phyloP scores from a whole-genome alignment of 2,888 invertebrate genomes.

The Cyclophora punctaria region DNA sequence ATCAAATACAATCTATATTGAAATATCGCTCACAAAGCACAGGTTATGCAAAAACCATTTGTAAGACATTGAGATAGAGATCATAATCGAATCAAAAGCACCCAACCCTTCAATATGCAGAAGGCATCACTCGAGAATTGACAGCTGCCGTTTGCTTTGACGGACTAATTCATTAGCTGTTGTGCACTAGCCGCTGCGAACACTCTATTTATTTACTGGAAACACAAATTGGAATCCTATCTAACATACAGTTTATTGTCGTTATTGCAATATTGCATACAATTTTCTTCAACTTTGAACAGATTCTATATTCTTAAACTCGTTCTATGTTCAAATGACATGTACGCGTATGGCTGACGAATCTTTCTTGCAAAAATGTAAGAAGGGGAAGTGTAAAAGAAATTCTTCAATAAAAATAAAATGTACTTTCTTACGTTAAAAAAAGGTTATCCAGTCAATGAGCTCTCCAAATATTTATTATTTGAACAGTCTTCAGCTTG shows the following conservation, averaged over 20 bases:
- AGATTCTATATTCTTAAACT: too few species aligned
- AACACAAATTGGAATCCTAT: too few species aligned
- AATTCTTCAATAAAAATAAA: background rate
- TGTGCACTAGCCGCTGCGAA: constrained; percentile 21
- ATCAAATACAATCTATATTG: background rate
- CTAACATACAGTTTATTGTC: too few species aligned
- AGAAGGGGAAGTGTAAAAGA: background rate
- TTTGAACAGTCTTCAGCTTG: constrained; percentile 19
- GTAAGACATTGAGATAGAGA: too few species aligned
- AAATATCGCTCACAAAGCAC: too few species aligned
- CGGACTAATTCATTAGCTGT: constrained; percentile 55
- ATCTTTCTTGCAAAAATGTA: too few species aligned
- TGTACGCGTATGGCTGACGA: too few species aligned
- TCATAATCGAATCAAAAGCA: constrained; percentile 1
- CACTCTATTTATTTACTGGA: too few species aligned
- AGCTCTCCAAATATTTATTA: constrained; percentile 2
- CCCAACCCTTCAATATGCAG: constrained; percentile 33
- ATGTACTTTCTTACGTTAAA: constrained; percentile 4
- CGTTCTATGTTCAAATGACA: too few species aligned
- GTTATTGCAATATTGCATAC: too few species aligned
- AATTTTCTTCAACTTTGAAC: too few species aligned
- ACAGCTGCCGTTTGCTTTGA: constrained; percentile 61
- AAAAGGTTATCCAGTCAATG: constrained; percentile 7
- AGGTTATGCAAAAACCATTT: too few species aligned
- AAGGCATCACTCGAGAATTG: constrained; percentile 49